Evolutionary conservation across 1,140 invertebrate genomes (phyloP), one percentile per base, ranked within the genome.

Genomic region (Papilio xuthus): DNA sequence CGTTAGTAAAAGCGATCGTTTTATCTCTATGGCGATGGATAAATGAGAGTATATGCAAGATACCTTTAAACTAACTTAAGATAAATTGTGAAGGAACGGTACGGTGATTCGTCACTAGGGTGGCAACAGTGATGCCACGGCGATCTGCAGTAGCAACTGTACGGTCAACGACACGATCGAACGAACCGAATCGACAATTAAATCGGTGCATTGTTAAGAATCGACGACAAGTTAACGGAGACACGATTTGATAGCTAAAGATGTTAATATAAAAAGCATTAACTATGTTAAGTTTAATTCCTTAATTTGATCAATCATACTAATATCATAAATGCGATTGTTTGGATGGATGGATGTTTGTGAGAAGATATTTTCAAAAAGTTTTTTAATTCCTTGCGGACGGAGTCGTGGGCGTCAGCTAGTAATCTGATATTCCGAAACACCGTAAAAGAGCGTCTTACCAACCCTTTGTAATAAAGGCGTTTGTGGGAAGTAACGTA

Each of bases 131-230:
- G 75, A 37, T 75, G 79, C 79, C 82, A 81, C 82, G 83, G 76
- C 79, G 72, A 84, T 13, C 60, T 83, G 78, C 79, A 86, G 76
- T 86, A 88, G 85, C 84, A 84, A 88, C 85, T 82, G 72, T 81
- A 85, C 87, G 89, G 88, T 91, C 88, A 91, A 90, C 88, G 88
- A 89, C 88, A 85, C 85, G 74, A 75, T 56, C 72, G 47, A 37
- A 42, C 37, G 12, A 73, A n/a, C 75, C 80, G 23, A 73, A n/a
- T 74, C 80, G 87, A 90, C 86, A 89, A 90, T 90, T 89, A 88
- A 90, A 90, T 89, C 86, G 83, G 82, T 84, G 85, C 83, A 83
- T 81, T 79, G 83, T 83, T 80, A 86, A 82, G 77, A 79, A 79
- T 75, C 78, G 77, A 23, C 81, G 79, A 78, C 78, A 69, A 83